Conservation (phyloP, 2,797 vertebrate species). For the Arremon brunneinucha region DNA sequence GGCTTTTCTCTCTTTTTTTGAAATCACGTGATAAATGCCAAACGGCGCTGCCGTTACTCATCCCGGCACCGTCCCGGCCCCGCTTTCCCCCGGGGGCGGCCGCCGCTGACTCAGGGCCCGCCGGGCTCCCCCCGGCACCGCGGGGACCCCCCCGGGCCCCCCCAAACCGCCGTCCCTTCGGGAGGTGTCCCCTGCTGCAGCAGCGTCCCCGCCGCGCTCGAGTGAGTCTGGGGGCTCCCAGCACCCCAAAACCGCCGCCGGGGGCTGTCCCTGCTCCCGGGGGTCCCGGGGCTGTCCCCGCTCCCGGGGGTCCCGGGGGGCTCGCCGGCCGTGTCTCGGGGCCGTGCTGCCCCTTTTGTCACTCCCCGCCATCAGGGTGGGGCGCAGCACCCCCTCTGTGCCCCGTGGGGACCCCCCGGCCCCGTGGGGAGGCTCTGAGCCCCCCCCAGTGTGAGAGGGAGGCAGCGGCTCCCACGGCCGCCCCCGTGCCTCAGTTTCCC, state of each 20-base stretch:
- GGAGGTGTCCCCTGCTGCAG: accelerated
- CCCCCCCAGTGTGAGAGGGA: accelerated
- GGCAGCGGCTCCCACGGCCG: neutral
- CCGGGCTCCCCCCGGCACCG: neutral
- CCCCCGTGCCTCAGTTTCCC: conserved; percentile 5
- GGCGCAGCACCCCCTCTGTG: accelerated
- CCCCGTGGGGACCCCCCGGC: too few species aligned
- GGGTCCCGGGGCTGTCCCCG: neutral
- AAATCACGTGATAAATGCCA: conserved; percentile 52
- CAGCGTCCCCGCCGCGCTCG: accelerated
- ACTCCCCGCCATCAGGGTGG: accelerated
- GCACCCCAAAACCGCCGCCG: accelerated
- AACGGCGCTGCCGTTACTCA: conserved; percentile 33
- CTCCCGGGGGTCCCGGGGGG: neutral
- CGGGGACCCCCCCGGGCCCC: neutral
- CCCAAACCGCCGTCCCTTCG: neutral
- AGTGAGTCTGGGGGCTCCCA: neutral
- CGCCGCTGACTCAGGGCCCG: neutral
- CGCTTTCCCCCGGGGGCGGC: conserved; percentile 12
- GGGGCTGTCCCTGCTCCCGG: neutral
- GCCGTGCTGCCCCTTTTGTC: accelerated
- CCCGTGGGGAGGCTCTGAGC: neutral
- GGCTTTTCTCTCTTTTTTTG: neutral
- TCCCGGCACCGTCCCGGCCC: neutral
- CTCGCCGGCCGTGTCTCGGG: neutral